A percentile compares a stretch with the other conserved stretches of the same genome.
phyloP scores from a whole-genome alignment of 2,797 vertebrate genomes.

The Cercopithecus neglectus region DNA sequence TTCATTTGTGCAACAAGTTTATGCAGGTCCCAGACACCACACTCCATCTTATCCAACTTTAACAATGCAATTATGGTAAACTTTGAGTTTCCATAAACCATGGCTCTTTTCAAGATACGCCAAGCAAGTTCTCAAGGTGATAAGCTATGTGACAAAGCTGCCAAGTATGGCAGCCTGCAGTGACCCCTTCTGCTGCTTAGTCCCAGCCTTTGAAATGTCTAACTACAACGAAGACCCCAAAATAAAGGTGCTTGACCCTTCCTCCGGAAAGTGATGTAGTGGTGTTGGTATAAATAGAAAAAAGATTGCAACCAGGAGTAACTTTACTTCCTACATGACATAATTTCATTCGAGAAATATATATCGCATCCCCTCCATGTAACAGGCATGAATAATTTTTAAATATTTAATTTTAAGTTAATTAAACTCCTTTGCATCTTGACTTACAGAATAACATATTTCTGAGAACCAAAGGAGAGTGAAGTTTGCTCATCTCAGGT shows the following conservation, averaged over 20 bases:
- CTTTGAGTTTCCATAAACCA: background rate
- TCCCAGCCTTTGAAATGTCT: background rate
- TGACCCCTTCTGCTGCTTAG: background rate
- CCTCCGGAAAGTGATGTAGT: background rate
- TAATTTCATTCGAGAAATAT: background rate
- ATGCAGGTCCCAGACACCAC: background rate
- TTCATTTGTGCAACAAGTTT: background rate
- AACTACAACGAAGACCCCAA: background rate
- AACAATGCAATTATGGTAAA: background rate
- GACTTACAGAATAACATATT: background rate
- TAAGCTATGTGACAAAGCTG: background rate
- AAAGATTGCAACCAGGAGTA: background rate
- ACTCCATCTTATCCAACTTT: background rate
- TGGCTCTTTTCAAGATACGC: background rate
- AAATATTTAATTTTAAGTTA: background rate
- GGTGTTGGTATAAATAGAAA: background rate
- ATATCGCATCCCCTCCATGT: background rate
- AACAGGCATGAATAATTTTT: background rate
- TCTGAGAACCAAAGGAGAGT: background rate
- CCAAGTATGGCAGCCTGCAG: background rate
- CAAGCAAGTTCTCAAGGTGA: background rate
- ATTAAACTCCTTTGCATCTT: background rate
- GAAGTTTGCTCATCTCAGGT: background rate
- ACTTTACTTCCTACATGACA: background rate
- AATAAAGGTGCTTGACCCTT: background rate